phyloP scores from a whole-genome alignment of 2,888 invertebrate species.

The Euplexia lucipara region DNA sequence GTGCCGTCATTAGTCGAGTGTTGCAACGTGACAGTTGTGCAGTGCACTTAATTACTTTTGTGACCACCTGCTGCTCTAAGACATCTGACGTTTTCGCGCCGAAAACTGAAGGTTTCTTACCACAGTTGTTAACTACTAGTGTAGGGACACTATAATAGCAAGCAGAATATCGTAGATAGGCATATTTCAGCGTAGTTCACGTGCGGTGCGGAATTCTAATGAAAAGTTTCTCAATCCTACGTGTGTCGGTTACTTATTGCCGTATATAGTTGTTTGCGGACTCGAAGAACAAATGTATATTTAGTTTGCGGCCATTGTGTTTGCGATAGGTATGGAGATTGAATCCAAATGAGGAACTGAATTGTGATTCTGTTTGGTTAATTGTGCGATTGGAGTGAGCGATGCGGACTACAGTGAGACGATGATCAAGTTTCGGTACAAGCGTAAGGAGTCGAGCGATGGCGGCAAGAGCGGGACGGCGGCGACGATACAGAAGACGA shows the following conservation, averaged over 20 bases:
- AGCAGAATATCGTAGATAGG: constrained; percentile 62
- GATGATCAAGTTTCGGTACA: constrained; percentile 93
- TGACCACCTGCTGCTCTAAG: constrained; percentile 77
- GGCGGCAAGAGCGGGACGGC: constrained; percentile 79
- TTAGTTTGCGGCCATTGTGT: constrained; percentile 84
- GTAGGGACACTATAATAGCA: constrained; percentile 50
- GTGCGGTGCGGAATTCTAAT: constrained; percentile 79
- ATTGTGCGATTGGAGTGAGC: constrained; percentile 70
- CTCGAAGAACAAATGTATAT: constrained; percentile 78
- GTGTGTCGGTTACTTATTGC: constrained; percentile 87
- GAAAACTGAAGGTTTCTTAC: constrained; percentile 66
- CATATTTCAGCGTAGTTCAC: constrained; percentile 74
- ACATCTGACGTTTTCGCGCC: constrained; percentile 84
- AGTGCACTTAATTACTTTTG: constrained; percentile 49
- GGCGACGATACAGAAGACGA: constrained; percentile 86
- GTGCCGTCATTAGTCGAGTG: constrained; percentile 70
- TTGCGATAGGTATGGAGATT: constrained; percentile 75
- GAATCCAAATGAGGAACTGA: constrained; percentile 75
- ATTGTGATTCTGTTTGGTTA: constrained; percentile 63
- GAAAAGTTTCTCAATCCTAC: constrained; percentile 80
- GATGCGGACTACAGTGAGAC: constrained; percentile 81
- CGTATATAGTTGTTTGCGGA: constrained; percentile 79
- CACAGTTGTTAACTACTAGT: constrained; percentile 52
- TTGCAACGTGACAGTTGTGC: constrained; percentile 73
- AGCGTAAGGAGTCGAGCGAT: constrained; percentile 90